Base-by-base conservation (phyloP, 2,888 invertebrate genomes). In the Suillia variegata region DNA sequence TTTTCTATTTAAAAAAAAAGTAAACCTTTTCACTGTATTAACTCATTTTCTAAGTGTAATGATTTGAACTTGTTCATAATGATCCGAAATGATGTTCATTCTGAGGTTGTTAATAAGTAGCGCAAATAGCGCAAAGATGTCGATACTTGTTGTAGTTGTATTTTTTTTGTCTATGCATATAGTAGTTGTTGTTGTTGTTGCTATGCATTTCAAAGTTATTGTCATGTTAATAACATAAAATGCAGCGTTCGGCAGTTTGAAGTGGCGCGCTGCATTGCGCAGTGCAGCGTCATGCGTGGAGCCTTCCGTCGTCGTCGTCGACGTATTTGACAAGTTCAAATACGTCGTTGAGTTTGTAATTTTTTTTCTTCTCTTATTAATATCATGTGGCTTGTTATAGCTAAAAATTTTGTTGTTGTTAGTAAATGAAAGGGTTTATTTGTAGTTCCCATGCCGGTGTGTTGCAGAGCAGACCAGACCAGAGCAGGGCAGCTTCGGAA, bases 381-480 rank as follows among this genome's bases (percentile, higher is more conserved):
- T 13, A 21, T 13, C 4, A 17, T 38, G 38, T 48, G 4, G 5
- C 17, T 48, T 48, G n/a, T n/a, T n/a, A n/a, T n/a, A n/a, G n/a
- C n/a, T n/a, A n/a, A n/a, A n/a, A n/a, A n/a, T 45, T 17, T 45
- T 45, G 6, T n/a, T n/a, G n/a, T n/a, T n/a, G n/a, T n/a, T n/a
- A n/a, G n/a, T n/a, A n/a, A n/a, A n/a, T 64, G 61, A 67, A 69
- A 69, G 64, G 64, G 58, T 48, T 48, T 48, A 18, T 18, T 48
- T 13, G 21, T 48, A 21, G 12, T 18, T 48, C 12, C 48, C 22
- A 21, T 22, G 48, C 22, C 33, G n/a, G 33, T 50, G 55, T 26
- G 17, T 33, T 33, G 18, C 22, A 45, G 21, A 52, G 51, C n/a
- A n/a, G n/a, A n/a, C n/a, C n/a, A n/a, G n/a, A n/a, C n/a, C n/a